phyloP scores from a whole-genome alignment of 2,113 vertebrate genomes.

The Baryphthengus martii region DNA sequence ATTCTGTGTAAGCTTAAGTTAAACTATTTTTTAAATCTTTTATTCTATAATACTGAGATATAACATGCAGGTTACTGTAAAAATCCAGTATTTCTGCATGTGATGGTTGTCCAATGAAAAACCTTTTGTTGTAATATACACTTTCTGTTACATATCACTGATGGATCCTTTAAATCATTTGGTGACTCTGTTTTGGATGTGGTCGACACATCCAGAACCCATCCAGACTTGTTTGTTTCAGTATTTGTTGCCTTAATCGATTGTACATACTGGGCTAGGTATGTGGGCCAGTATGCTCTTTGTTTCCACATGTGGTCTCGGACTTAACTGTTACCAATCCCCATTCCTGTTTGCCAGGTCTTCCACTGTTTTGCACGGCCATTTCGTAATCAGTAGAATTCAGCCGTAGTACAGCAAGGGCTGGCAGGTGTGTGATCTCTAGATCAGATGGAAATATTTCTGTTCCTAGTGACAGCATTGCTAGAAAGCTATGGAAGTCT shows the following conservation, averaged over 20 bases:
- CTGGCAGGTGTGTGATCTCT: neutral
- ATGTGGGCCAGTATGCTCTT: neutral
- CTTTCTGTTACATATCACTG: neutral
- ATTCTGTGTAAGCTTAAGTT: neutral
- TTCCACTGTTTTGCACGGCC: neutral
- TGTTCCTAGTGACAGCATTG: neutral
- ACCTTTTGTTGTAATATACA: neutral
- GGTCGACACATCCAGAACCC: neutral
- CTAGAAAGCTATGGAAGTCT: neutral
- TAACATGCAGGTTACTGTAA: neutral
- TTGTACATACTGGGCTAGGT: neutral
- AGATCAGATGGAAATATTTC: neutral
- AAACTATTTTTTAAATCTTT: neutral
- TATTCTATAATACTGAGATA: neutral
- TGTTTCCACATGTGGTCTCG: neutral
- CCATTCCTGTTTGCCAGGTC: neutral
- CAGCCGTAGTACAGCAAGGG: accelerated
- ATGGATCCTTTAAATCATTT: neutral
- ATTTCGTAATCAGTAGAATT: neutral
- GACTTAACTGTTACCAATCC: neutral
- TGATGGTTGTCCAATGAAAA: neutral
- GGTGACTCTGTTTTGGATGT: neutral
- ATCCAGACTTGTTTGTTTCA: neutral
- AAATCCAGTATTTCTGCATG: neutral
- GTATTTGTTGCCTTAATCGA: neutral